phyloP scores from a whole-genome alignment of 2,797 vertebrate species.

The Rhinophrynus dorsalis region DNA sequence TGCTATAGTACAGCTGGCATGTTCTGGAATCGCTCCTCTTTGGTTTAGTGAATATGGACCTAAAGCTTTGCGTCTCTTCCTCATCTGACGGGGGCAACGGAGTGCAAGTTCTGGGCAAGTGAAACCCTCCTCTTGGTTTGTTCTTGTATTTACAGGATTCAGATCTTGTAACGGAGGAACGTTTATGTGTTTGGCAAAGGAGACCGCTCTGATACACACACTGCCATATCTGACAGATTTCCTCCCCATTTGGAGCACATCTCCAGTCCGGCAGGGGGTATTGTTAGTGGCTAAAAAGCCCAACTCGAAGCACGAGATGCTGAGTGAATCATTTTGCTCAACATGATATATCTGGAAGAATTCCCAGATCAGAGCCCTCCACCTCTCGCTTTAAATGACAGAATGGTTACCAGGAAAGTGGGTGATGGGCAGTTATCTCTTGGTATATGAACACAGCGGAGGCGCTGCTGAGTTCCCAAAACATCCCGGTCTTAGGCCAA shows the following conservation, averaged over 20 bases:
- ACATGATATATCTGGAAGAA: conserved; percentile 26
- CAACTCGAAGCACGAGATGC: conserved; percentile 17
- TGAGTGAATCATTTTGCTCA: conserved; percentile 29
- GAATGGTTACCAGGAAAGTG: neutral
- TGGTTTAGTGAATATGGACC: no score
- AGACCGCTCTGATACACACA: conserved; percentile 4
- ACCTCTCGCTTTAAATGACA: conserved; percentile 28
- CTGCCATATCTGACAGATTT: neutral
- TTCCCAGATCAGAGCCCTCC: conserved; percentile 22
- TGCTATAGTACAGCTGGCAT: no score
- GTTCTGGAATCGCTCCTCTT: no score
- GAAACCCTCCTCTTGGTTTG: no score
- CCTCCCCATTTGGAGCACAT: neutral
- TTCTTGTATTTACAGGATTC: neutral
- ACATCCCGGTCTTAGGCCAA: no score
- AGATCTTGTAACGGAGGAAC: neutral
- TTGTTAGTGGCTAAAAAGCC: conserved; percentile 13
- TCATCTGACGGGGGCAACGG: no score
- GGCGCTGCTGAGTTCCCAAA: no score
- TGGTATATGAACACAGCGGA: neutral
- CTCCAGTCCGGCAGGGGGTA: conserved; percentile 32
- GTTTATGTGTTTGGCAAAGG: neutral
- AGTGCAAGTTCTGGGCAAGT: no score
- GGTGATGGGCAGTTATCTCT: neutral
- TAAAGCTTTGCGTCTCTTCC: no score